Conservation (phyloP, 2,113 vertebrate species). For the Atlantisia rogersi region DNA sequence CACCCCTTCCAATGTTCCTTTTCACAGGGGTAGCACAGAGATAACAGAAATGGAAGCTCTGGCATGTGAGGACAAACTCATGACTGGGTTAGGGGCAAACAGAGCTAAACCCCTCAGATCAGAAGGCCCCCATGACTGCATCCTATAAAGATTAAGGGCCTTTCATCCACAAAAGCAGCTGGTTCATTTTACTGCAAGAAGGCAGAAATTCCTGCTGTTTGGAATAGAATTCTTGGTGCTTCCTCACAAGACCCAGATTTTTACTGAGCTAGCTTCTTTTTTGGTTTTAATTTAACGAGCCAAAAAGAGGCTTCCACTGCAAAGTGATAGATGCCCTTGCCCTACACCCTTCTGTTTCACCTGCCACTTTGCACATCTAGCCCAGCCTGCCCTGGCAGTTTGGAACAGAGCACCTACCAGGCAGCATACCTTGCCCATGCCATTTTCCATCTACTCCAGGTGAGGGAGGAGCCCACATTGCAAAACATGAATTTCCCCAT, state of each 20-base stretch:
- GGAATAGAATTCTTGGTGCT: not conserved
- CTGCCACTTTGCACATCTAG: not conserved
- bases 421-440: not conserved
- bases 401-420: not conserved
- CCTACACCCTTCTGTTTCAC: not conserved
- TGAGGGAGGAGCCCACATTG: rapidly evolving
- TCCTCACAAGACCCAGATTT: not conserved
- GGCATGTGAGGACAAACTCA: not conserved
- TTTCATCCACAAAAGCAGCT: not conserved
- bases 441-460: not conserved
- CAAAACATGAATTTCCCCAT: not conserved
- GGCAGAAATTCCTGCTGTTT: not conserved
- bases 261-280: not conserved
- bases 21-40: not conserved
- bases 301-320: not conserved
- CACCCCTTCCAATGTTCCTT: not conserved
- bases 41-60: not conserved
- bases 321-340: not conserved
- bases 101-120: not conserved
- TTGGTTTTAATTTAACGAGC: not conserved
- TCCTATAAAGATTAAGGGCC: not conserved
- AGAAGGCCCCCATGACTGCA: not conserved
- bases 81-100: not conserved
- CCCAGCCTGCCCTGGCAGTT: not conserved
- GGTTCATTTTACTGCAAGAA: not conserved